Evolutionary conservation across 2,113 vertebrate species (phyloP).

Genomic region (Grammomys surdaster): DNA sequence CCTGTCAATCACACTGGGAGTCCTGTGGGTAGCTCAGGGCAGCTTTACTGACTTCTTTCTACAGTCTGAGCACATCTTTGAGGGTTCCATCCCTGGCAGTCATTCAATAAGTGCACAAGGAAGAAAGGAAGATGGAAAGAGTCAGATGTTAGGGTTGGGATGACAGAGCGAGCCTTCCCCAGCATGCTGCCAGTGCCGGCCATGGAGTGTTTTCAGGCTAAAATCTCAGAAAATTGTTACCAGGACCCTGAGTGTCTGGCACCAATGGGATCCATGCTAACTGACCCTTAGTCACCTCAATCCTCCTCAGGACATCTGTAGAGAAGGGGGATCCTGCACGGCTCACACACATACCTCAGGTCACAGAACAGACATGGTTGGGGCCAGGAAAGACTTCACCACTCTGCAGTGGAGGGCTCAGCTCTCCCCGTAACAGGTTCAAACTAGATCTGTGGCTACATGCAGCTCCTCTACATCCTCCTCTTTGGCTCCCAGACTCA

Average conservation of each 20-base stretch:
- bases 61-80: background rate
- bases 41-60: background rate
- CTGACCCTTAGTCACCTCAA: no score
- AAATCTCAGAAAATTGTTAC: background rate
- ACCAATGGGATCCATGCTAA: background rate
- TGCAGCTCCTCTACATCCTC: background rate
- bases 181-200: fast-evolving
- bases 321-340: background rate
- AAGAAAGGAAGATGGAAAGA: background rate
- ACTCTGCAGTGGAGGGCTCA: background rate
- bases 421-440: background rate
- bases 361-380: background rate
- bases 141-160: fast-evolving
- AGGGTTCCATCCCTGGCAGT: background rate
- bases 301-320: background rate
- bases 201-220: background rate
- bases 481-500: background rate
- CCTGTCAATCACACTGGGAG: fast-evolving
- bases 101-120: background rate
- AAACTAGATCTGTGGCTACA: no score
- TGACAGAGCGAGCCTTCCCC: no score
- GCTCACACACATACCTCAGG: background rate
- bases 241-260: background rate
- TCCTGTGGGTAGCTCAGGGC: background rate
- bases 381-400: no score